Base-by-base conservation (phyloP, 1,140 invertebrate species). In the Musca vetustissima region DNA sequence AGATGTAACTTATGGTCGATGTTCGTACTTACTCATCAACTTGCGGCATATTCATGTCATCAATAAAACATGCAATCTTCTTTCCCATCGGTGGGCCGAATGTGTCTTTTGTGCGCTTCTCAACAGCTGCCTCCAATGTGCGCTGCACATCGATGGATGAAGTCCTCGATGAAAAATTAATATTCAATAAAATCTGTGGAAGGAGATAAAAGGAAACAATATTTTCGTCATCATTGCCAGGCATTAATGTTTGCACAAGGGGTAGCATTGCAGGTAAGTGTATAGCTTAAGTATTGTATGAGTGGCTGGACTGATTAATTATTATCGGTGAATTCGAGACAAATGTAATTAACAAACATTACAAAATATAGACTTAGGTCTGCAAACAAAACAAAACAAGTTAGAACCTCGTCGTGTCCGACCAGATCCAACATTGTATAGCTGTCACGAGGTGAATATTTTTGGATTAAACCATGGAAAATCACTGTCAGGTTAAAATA, bases 1-100 rank as follows among this genome's bases (percentile, higher is more conserved):
- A 43, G 50, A 17, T 53, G 21, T 48, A 68, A 59, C 32, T 47
- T 22, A 68, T 21, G 43, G 24, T 57, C 47, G 4, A 43, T 24
- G 14, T 17, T 68, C 61, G 50, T 24, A 80, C 76, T 80, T 71
- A 82, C 78, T 78, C 77, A 74, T 86, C 85, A 25, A 94, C 91
- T 83, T 93, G 88, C 47, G 94, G 94, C 93, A 96, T 96, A 81
- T 97, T 96, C 89, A 97, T 91, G 75, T 97, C 94, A 80, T 97
- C 95, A 72, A 97, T 91, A 78, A 97, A 97, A 72, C 94, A 88
- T 52, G 95, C 85, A 72, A 97, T 85, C 75, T 91, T 90, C 84
- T 95, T 96, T 19, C 94, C 94, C 49, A 91, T 86, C 4, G 93
- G 89, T 66, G 95, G 94, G 0, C 94, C 95, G 77, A 92, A 96